Percentiles rank a stretch among this genome's conserved stretches.
Evolutionary conservation across 2,797 vertebrate genomes (phyloP).

Genomic region (Agapornis canus): DNA sequence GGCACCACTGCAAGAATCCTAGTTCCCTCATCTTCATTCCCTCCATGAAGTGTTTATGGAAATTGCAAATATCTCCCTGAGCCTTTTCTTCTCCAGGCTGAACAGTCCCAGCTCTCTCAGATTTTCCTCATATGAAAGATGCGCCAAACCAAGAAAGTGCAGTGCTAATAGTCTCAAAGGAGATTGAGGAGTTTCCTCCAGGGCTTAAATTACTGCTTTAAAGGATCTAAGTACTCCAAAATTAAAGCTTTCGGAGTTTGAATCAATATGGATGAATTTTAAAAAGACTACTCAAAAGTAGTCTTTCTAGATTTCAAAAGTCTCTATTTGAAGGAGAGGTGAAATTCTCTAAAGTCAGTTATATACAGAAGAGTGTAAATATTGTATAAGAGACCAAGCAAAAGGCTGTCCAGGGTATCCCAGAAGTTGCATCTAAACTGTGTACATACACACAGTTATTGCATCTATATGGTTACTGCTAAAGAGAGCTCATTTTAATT

Average conservation of each 20-base stretch:
- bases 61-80: not conserved
- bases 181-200: not conserved
- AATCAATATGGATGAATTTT: constrained; percentile 6
- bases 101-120: not conserved
- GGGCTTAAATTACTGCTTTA: constrained; percentile 4
- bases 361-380: not conserved
- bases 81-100: not conserved
- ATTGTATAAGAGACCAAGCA: not conserved
- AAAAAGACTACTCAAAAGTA: not conserved
- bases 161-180: not conserved
- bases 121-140: not conserved
- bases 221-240: constrained; percentile 8
- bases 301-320: not conserved
- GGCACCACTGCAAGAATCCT: not conserved
- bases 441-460: not conserved
- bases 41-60: not conserved
- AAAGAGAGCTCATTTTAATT: not conserved
- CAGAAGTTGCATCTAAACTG: not conserved
- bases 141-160: not conserved
- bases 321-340: not conserved
- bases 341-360: not conserved
- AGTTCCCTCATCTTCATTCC: not conserved
- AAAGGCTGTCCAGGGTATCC: not conserved
- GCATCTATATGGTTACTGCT: not conserved
- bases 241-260: not conserved